Evolutionary conservation across 2,888 invertebrate genomes (phyloP).

Genomic region (Drosophila neonasuta): DNA sequence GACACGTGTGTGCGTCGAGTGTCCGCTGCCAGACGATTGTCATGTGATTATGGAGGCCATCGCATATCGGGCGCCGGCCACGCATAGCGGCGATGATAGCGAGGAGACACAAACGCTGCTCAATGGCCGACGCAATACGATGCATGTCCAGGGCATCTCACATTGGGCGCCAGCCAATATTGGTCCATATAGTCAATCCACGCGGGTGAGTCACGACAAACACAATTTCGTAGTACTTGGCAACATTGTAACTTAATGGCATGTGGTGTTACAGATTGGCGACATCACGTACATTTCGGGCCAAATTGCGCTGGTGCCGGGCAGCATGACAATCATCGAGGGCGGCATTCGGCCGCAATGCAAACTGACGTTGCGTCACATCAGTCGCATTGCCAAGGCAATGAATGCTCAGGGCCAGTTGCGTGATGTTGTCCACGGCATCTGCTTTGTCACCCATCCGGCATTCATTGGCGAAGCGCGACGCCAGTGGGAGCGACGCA

Average conservation of each 20-base stretch:
- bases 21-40: conserved; percentile 87
- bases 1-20: conserved; percentile 92
- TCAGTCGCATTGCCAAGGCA: conserved; percentile 91
- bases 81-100: conserved; percentile 53
- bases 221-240: conserved; percentile 12
- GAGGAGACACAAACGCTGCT: conserved; percentile 58
- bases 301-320: conserved; percentile 94
- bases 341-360: conserved; percentile 92
- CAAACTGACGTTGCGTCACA: conserved; percentile 91
- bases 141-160: conserved; percentile 97
- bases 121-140: conserved; percentile 86
- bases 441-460: conserved; percentile 92
- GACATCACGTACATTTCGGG: conserved; percentile 94
- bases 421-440: conserved; percentile 92
- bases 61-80: conserved; percentile 83
- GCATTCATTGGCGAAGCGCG: conserved; percentile 88
- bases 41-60: conserved; percentile 91
- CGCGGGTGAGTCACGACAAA: conserved; percentile 85
- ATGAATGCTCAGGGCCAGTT: conserved; percentile 89
- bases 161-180: conserved; percentile 99
- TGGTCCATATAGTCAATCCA: conserved; percentile 97
- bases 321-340: conserved; percentile 88
- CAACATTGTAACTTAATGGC: neutral
- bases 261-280: conserved; percentile 85
- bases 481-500: conserved; percentile 90